A percentile compares a stretch with the other conserved stretches of the same genome.
phyloP scores from a whole-genome alignment of 2,113 vertebrate species.

The Lasiurus borealis region DNA sequence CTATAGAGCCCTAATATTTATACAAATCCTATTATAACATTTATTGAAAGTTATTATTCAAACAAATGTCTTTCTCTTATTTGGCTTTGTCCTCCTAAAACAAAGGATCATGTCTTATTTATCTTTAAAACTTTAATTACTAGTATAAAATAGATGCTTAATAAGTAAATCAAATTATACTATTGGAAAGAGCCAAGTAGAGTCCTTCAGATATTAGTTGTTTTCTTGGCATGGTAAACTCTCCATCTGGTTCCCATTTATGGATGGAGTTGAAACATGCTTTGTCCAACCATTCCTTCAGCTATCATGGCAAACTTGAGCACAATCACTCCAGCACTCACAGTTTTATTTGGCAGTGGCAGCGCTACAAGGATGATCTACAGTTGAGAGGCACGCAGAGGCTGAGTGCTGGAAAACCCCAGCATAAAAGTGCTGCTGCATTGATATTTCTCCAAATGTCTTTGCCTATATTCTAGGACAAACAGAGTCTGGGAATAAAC shows the following conservation, averaged over 20 bases:
- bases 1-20: background rate
- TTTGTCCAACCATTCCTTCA: background rate
- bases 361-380: background rate
- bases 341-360: background rate
- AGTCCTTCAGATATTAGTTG: background rate
- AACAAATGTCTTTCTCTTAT: background rate
- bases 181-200: background rate
- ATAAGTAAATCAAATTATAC: background rate
- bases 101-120: background rate
- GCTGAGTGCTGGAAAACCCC: background rate
- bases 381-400: background rate
- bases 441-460: background rate
- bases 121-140: background rate
- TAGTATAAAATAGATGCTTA: slow-evolving; percentile 21
- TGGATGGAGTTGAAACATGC: background rate
- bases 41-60: slow-evolving; percentile 8
- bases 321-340: background rate
- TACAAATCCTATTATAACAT: background rate
- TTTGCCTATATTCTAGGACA: background rate
- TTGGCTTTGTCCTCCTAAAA: background rate
- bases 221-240: slow-evolving; percentile 2
- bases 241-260: background rate
- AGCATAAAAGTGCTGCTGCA: background rate
- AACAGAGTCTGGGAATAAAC: background rate
- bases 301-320: background rate